Base-by-base conservation (phyloP, 2,797 vertebrate species). In the Coregonus ussuriensis region DNA sequence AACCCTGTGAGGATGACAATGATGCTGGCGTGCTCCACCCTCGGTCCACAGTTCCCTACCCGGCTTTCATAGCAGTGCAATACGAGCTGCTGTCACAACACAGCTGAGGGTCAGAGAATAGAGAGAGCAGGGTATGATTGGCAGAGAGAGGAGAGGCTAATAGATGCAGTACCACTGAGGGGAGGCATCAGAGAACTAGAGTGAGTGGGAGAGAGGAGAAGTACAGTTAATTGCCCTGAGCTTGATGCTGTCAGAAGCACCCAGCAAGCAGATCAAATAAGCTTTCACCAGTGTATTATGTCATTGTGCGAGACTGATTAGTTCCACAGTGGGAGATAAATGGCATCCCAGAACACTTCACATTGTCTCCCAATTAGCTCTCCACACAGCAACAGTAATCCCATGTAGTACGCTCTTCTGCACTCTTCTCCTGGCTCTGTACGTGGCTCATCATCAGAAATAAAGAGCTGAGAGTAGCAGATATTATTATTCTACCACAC, bases 261-360 rank as follows among this genome's bases (percentile, higher is more conserved):
- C 73, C 84, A 47, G 86, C 84, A 86, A 91, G 73, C 78, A 47
- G 52, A 73, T 93, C 82, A 90, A 82, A 92, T 88, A 87, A 84
- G 83, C 86, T 92, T 89, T 89, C 87, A 88, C 81, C 87, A 83
- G 87, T 90, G 88, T 87, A 90, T 92, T 89, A 62, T 80, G 73
- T 77, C 82, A 84, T 82, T 78, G 79, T 81, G 73, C 82, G 31
- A 72, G 74, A 66, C 71, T 77, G 79, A 79, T 91, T 89, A 91
- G 90, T 93, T 91, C 88, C 81, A 87, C 84, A n/a, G 68, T 89
- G 84, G 86, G 88, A 84, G 82, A 87, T 77, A 87, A 91, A 91
- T 91, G 85, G 80, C 79, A 77, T 84, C 74, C 86, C 88, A 88
- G 90, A 89, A 88, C 79, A 75, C 59, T 71, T 78, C 59, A 67